Evolutionary conservation across 2,113 vertebrate genomes (phyloP).

Genomic region (Heptranchias perlo): DNA sequence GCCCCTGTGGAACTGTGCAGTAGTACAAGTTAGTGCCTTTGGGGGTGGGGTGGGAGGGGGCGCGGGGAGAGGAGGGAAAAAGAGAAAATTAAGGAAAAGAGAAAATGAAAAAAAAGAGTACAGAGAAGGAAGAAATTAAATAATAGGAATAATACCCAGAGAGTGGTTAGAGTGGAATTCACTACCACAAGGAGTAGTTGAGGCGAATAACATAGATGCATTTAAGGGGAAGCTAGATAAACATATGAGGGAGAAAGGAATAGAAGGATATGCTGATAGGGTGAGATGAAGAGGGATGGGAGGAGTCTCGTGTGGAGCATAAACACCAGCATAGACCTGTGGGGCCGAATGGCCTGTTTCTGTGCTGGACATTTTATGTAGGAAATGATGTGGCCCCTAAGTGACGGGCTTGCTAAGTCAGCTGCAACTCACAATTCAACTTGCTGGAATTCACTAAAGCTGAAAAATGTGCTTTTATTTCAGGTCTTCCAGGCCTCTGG

Average conservation of each 20-base stretch:
- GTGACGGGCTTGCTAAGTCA: neutral
- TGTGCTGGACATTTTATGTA: neutral
- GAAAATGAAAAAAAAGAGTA: neutral
- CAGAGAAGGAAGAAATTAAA: neutral
- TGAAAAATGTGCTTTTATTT: no score
- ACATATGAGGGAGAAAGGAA: neutral
- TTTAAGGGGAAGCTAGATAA: neutral
- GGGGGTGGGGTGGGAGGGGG: neutral
- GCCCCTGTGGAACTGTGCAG: neutral
- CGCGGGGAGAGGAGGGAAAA: neutral
- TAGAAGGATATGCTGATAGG: neutral
- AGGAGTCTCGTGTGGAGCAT: neutral
- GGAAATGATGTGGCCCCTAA: neutral
- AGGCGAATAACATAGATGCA: neutral
- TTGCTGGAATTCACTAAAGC: no score
- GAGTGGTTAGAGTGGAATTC: neutral
- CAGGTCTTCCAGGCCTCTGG: no score
- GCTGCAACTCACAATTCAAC: neutral
- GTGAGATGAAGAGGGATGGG: neutral
- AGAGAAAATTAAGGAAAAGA: neutral
- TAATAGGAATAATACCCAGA: neutral
- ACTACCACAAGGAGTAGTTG: neutral
- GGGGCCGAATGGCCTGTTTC: neutral
- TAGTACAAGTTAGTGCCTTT: neutral
- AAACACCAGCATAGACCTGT: neutral